Percentiles rank a stretch among this genome's conserved stretches.
Evolutionary conservation across 1,140 invertebrate genomes (phyloP).

Genomic region (Ceratosolen solmsi): DNA sequence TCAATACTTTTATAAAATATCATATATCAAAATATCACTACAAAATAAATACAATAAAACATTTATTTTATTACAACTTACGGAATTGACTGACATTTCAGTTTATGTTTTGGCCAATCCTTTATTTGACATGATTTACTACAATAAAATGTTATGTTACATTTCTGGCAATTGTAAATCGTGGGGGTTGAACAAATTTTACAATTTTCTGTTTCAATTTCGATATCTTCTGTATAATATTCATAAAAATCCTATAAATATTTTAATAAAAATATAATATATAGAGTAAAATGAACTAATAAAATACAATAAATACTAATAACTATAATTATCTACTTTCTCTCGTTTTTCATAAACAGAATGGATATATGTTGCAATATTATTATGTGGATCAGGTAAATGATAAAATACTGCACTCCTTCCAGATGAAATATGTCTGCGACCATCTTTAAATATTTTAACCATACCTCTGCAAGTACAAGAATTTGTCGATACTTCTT

Average conservation of each 20-base stretch:
- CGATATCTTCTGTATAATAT: conserved; percentile 53
- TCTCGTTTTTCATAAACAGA: conserved; percentile 59
- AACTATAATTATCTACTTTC: conserved; percentile 51
- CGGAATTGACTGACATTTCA: conserved; percentile 61
- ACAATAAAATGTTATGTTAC: conserved; percentile 62
- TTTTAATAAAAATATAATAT: conserved; percentile 31
- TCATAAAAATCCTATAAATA: conserved; percentile 59
- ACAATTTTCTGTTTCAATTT: conserved; percentile 57
- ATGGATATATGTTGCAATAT: conserved; percentile 50
- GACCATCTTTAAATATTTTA: conserved; percentile 59
- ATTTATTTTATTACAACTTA: conserved; percentile 50
- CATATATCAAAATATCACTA: too few relatives aligned
- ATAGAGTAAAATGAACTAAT: neutral
- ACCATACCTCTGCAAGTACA: conserved; percentile 56
- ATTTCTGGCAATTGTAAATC: conserved; percentile 59
- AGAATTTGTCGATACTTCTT: neutral
- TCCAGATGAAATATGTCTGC: conserved; percentile 62
- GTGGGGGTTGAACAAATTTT: conserved; percentile 56
- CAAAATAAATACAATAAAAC: conserved; percentile 9
- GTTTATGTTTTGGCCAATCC: conserved; percentile 65
- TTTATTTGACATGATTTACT: conserved; percentile 58
- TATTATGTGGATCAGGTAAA: conserved; percentile 57
- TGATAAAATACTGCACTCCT: conserved; percentile 64
- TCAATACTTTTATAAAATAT: too few relatives aligned
- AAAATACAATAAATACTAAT: neutral